phyloP scores from a whole-genome alignment of 2,113 vertebrate genomes.

The Clarias gariepinus region DNA sequence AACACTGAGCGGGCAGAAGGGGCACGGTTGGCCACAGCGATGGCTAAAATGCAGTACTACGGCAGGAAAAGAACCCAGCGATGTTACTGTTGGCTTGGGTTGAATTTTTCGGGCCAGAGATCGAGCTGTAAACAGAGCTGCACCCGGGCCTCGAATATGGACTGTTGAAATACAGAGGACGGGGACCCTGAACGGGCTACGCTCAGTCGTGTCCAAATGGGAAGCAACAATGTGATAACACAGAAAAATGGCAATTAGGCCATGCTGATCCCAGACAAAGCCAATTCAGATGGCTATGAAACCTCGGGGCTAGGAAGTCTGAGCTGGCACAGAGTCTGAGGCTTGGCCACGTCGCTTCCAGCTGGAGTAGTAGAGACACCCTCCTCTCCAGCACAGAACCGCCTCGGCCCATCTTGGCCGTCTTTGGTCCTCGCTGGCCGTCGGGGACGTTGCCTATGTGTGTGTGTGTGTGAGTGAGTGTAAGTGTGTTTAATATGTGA shows the following conservation, averaged over 20 bases:
- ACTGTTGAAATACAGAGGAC: conserved; percentile 54
- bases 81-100: not conserved
- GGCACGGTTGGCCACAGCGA: conserved; percentile 30
- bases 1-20: conserved; percentile 22
- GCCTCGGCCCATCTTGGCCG: conserved; percentile 74
- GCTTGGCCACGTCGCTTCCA: conserved; percentile 73
- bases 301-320: conserved; percentile 66
- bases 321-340: conserved; percentile 68
- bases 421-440: conserved; percentile 71
- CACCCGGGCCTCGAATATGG: conserved; percentile 32
- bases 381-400: conserved; percentile 67
- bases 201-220: conserved; percentile 68
- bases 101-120: conserved; percentile 25
- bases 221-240: conserved; percentile 68
- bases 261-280: conserved; percentile 63
- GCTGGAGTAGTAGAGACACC: conserved; percentile 74
- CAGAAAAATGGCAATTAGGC: conserved; percentile 69
- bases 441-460: conserved; percentile 66
- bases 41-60: conserved; percentile 22
- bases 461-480: conserved; percentile 26
- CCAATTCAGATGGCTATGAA: conserved; percentile 72
- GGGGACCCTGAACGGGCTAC: conserved; percentile 66
- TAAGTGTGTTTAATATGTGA: conserved; percentile 33
- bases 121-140: conserved; percentile 31
- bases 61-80: conserved; percentile 19